Conservation (phyloP, 2,888 invertebrate genomes). For the Volucella inanis region DNA sequence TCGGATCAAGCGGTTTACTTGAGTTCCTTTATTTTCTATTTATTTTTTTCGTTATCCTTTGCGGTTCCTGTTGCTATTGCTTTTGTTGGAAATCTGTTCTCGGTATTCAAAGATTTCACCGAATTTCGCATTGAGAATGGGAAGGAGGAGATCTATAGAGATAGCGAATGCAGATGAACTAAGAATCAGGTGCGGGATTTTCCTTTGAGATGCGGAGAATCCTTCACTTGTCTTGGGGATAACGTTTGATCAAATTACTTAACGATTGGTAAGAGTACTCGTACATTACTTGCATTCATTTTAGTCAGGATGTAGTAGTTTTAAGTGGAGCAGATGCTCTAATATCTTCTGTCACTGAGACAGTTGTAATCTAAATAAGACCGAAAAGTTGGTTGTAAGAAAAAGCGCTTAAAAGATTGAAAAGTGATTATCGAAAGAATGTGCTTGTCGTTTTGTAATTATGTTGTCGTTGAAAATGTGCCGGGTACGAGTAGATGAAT, state of each 20-base stretch:
- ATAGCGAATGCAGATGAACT: conserved; percentile 26
- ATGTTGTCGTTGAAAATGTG: too few relatives aligned
- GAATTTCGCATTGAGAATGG: conserved; percentile 16
- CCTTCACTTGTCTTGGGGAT: conserved; percentile 29
- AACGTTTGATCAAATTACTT: conserved; percentile 66
- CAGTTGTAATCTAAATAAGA: conserved; percentile 35
- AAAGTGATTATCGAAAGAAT: conserved; percentile 45
- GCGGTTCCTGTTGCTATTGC: conserved; percentile 15
- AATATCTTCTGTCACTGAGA: not conserved
- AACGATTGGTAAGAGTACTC: conserved; percentile 56
- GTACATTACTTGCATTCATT: conserved; percentile 4
- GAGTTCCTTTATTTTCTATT: conserved; percentile 3
- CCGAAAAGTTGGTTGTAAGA: not conserved
- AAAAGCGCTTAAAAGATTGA: conserved; percentile 24
- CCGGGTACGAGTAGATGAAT: too few relatives aligned
- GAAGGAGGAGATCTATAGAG: not conserved
- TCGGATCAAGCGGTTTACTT: conserved; percentile 73
- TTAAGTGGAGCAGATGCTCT: conserved; percentile 17
- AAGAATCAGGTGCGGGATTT: conserved; percentile 70
- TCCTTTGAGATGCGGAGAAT: conserved; percentile 52
- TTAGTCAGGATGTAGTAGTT: conserved; percentile 23
- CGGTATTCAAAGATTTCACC: conserved; percentile 15
- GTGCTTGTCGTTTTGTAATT: not conserved
- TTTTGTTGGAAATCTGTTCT: not conserved
- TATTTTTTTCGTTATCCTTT: conserved; percentile 9